Evolutionary conservation across 2,797 vertebrate genomes (phyloP).

Genomic region (Eidolon dupreanum): DNA sequence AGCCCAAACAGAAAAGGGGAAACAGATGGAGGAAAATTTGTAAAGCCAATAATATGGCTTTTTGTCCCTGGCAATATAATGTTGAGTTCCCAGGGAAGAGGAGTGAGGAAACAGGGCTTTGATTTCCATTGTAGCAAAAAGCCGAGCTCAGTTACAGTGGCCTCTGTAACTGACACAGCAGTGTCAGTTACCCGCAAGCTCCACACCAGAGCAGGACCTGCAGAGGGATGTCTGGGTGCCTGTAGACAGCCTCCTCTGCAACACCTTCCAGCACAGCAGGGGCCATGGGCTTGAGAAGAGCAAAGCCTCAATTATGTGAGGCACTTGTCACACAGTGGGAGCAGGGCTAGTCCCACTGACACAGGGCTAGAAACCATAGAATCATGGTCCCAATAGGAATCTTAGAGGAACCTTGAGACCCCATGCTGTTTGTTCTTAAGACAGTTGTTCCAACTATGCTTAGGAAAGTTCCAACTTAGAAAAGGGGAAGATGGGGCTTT

Average conservation of each 20-base stretch:
- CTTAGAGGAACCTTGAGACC: background rate
- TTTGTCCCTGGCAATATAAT: conserved; percentile 1
- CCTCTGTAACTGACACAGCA: background rate
- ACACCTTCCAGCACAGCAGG: background rate
- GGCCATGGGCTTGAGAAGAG: background rate
- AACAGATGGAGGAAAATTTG: background rate
- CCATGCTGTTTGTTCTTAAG: background rate
- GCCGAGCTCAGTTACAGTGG: conserved; percentile 16
- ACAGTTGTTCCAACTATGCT: conserved; percentile 11
- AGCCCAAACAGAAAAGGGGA: background rate
- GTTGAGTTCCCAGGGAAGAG: background rate
- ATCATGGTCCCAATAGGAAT: background rate
- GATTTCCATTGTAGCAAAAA: conserved; percentile 55
- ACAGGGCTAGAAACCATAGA: background rate
- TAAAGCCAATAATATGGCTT: background rate
- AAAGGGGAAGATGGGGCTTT: background rate
- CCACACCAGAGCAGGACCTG: background rate
- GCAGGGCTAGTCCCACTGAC: conserved; percentile 1
- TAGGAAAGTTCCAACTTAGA: background rate
- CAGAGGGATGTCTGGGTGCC: conserved; percentile 6
- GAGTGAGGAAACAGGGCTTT: conserved; percentile 50
- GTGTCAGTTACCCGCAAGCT: background rate
- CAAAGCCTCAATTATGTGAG: conserved; percentile 44
- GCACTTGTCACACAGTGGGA: conserved; percentile 41
- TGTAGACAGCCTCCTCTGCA: conserved; percentile 28